Percentiles rank a stretch among this genome's conserved stretches.
These are phyloP conservation scores for Enteromius treurensis DNA, from an alignment of 2,797 vertebrate genomes.

Conservation along the genomic window DNA sequence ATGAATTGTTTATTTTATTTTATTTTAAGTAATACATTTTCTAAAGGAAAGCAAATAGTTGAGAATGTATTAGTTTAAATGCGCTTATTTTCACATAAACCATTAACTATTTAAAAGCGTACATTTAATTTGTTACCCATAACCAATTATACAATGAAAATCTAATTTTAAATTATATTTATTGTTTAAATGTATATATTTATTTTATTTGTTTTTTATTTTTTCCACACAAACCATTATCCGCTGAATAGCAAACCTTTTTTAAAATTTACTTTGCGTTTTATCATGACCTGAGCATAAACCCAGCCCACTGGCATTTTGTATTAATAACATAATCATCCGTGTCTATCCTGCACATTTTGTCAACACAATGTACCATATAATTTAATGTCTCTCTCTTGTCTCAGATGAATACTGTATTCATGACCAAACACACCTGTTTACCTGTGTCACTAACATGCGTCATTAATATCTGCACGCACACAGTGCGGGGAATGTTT, in stretches of 20 bases:
- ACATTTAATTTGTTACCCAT: neutral
- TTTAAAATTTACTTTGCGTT: neutral
- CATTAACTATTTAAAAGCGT: neutral
- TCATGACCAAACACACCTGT: neutral
- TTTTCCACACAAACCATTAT: no score
- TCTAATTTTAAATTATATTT: no score
- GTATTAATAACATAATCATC: neutral
- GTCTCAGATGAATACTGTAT: neutral
- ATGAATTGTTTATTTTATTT: no score
- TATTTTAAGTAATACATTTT: no score
- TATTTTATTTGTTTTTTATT: neutral
- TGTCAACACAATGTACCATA: neutral
- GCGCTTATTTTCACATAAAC: no score
- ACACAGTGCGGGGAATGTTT: neutral
- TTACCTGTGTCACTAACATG: neutral
- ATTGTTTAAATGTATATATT: no score
- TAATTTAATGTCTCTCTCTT: neutral
- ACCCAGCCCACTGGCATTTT: neutral
- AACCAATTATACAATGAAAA: no score
- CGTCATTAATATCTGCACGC: neutral
- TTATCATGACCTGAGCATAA: neutral
- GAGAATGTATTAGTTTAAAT: no score
- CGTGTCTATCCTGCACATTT: neutral
- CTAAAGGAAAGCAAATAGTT: no score
- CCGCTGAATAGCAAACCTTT: no score